Evolutionary conservation across 2,113 vertebrate genomes (phyloP).

Genomic region (Hipposideros armiger): DNA sequence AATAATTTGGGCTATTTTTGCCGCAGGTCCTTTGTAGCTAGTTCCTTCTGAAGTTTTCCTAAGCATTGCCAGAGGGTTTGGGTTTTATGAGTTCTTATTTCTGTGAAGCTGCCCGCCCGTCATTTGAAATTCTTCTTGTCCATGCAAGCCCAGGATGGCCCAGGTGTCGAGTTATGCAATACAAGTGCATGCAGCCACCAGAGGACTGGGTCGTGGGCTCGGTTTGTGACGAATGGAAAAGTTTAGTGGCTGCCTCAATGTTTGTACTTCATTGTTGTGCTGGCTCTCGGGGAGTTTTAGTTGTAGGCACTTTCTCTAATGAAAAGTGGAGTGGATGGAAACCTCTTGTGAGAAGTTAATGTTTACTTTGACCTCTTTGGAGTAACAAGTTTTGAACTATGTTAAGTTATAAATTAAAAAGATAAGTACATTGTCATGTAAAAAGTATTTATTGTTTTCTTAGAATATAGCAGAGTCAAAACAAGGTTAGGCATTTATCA

Average conservation of each 20-base stretch:
- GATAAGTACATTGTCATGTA: not conserved
- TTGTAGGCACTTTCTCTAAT: not conserved
- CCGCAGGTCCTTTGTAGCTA: not conserved
- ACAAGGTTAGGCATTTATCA: not conserved
- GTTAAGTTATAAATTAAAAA: conserved; percentile 32
- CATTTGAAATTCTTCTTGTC: not conserved
- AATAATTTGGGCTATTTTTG: conserved; percentile 21
- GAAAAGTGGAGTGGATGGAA: not conserved
- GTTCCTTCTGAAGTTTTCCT: conserved; percentile 36
- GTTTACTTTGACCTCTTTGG: conserved; percentile 14
- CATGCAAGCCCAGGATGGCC: not conserved
- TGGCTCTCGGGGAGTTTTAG: not conserved
- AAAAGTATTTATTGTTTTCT: conserved; percentile 31
- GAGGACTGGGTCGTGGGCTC: not conserved
- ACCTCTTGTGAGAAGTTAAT: not conserved
- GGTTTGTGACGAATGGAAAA: not conserved
- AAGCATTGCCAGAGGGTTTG: not conserved
- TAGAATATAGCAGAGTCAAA: not conserved
- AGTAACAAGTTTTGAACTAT: not conserved
- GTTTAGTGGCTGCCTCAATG: not conserved
- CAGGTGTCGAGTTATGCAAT: not conserved
- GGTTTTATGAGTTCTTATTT: conserved; percentile 11
- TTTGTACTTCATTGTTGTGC: not conserved
- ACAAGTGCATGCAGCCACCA: not conserved
- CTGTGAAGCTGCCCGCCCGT: not conserved